Conservation (phyloP, 2,888 invertebrate species). For the Nowickia ferox region DNA sequence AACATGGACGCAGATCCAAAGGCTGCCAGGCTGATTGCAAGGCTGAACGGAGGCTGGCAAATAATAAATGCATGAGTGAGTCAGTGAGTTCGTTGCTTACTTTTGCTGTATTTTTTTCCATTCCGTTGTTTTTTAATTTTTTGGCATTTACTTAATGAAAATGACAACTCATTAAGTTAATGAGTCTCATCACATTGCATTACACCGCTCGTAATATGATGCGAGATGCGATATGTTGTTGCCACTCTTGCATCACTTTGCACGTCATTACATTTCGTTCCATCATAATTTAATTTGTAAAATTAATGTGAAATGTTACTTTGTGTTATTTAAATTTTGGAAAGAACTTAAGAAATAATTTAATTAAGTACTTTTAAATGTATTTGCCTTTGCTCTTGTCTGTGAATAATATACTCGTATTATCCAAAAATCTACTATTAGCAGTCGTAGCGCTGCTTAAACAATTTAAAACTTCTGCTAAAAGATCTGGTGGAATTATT, state of each 20-base stretch:
- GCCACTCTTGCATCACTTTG: slow-evolving; percentile 6
- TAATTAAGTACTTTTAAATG: slow-evolving; percentile 32
- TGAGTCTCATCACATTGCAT: slow-evolving; percentile 46
- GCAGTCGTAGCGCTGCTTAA: neutral
- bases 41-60: neutral
- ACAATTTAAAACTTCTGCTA: neutral
- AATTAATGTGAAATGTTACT: slow-evolving; percentile 3
- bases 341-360: slow-evolving; percentile 18
- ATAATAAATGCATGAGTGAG: neutral
- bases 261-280: neutral
- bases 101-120: slow-evolving; percentile 4
- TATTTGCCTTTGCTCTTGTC: neutral
- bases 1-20: slow-evolving; percentile 35
- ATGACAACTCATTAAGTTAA: slow-evolving; percentile 62
- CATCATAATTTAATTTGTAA: slow-evolving; percentile 14
- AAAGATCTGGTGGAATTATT: neutral
- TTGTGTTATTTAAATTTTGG: slow-evolving; percentile 7
- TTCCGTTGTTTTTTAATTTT: slow-evolving; percentile 4
- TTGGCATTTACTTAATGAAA: slow-evolving; percentile 15
- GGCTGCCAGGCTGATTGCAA: slow-evolving; percentile 1
- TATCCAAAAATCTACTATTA: neutral
- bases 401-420: neutral
- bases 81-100: neutral
- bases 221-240: neutral
- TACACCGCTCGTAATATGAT: neutral